Conservation (phyloP, 2,888 invertebrate species). For the Aethes cnicana region DNA sequence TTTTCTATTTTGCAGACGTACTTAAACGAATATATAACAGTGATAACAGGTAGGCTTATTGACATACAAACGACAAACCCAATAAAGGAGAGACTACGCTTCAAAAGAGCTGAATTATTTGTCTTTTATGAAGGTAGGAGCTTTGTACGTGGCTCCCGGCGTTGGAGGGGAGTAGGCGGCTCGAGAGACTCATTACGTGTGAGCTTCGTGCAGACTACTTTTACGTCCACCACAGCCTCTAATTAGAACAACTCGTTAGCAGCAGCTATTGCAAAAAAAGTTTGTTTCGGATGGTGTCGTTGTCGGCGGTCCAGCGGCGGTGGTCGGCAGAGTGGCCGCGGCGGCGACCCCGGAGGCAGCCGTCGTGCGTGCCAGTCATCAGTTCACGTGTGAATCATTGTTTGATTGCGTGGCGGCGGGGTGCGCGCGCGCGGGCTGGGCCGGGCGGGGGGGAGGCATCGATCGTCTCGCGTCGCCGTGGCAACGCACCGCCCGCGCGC, state of each 20-base stretch:
- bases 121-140: conserved; percentile 22
- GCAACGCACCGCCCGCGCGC: conserved; percentile 54
- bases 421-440: conserved; percentile 42
- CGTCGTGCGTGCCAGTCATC: conserved; percentile 60
- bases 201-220: conserved; percentile 28
- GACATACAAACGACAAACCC: conserved; percentile 33
- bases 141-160: conserved; percentile 11
- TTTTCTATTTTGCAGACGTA: conserved; percentile 13
- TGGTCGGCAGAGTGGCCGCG: not conserved
- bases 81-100: conserved; percentile 28
- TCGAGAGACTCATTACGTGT: conserved; percentile 33
- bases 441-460: conserved; percentile 53
- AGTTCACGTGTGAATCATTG: conserved; percentile 75
- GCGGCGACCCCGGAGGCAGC: conserved; percentile 4
- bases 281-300: conserved; percentile 1
- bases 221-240: conserved; percentile 32
- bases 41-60: conserved; percentile 29
- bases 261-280: conserved; percentile 20
- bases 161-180: conserved; percentile 5
- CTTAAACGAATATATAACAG: conserved; percentile 14
- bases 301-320: not conserved
- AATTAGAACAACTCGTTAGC: conserved; percentile 34
- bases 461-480: conserved; percentile 77
- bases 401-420: conserved; percentile 69
- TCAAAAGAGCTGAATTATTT: conserved; percentile 27